phyloP scores from a whole-genome alignment of 2,888 invertebrate genomes.

The Stenchaetothrips biformis region DNA sequence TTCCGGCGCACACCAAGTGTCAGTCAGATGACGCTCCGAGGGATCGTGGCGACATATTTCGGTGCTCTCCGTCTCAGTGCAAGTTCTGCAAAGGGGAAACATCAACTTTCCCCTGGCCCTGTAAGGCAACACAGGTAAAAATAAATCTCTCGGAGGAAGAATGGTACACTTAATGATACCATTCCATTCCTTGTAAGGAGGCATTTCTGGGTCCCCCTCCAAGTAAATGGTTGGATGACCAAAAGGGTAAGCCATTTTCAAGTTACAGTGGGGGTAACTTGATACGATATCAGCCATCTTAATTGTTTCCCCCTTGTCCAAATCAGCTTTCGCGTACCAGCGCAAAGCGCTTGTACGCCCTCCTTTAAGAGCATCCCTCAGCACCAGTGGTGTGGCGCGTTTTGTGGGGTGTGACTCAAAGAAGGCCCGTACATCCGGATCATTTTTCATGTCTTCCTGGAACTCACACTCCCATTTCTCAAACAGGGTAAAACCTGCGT shows the following conservation, averaged over 20 bases:
- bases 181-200: no score
- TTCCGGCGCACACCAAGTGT: no score
- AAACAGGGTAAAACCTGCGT: no score
- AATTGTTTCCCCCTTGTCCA: conserved; percentile 33
- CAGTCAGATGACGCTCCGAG: no score
- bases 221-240: no score
- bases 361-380: no score
- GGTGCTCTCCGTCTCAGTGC: conserved; percentile 39
- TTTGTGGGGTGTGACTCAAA: neutral
- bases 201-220: no score
- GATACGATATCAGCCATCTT: conserved; percentile 33
- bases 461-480: no score
- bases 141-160: conserved; percentile 31
- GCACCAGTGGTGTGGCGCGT: conserved; percentile 34
- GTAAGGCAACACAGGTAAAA: conserved; percentile 38
- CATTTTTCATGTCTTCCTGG: no score
- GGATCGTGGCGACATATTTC: conserved; percentile 40
- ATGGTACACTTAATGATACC: conserved; percentile 32
- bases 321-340: no score
- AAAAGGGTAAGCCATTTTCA: no score
- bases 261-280: conserved; percentile 30
- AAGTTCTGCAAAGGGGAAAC: conserved; percentile 43
- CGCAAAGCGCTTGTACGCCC: no score
- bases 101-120: conserved; percentile 41
- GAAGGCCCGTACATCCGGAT: neutral